Conservation (phyloP, 1,140 invertebrate genomes). For the Heliconius hewitsoni region DNA sequence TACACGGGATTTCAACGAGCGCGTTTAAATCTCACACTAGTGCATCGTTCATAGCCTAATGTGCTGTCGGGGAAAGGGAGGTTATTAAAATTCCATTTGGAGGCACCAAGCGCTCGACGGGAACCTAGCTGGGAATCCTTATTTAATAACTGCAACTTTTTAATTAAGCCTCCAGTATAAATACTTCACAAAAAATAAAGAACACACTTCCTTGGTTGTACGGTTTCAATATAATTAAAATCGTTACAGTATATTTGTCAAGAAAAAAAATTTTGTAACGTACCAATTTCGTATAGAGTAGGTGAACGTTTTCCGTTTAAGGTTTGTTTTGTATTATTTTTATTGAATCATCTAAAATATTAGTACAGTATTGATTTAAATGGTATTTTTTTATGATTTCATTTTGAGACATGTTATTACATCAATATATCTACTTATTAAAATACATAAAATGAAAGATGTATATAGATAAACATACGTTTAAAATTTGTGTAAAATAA, state of each 20-base stretch:
- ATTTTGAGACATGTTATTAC: too few species aligned
- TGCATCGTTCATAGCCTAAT: conserved; percentile 54
- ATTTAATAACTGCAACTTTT: conserved; percentile 65
- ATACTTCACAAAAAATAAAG: conserved; percentile 42
- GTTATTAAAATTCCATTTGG: conserved; percentile 66
- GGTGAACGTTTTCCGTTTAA: too few species aligned
- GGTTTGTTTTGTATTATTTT: neutral
- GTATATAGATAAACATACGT: too few species aligned
- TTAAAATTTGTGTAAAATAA: too few species aligned
- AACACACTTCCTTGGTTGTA: conserved; percentile 22
- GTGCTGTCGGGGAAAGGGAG: conserved; percentile 46
- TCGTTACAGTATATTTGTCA: neutral
- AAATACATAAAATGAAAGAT: too few species aligned
- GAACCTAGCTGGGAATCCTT: conserved; percentile 49
- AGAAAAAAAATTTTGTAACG: too few species aligned
- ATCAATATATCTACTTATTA: too few species aligned
- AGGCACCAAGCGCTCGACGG: conserved; percentile 35
- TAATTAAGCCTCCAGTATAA: conserved; percentile 61
- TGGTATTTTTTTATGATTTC: neutral
- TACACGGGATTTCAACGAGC: conserved; percentile 31
- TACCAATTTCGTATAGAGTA: too few species aligned
- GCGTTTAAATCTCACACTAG: conserved; percentile 34
- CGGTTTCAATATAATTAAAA: neutral
- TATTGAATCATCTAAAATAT: neutral
- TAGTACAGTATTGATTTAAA: neutral